phyloP scores from a whole-genome alignment of 2,888 invertebrate species.

The Horisme vitalbata region DNA sequence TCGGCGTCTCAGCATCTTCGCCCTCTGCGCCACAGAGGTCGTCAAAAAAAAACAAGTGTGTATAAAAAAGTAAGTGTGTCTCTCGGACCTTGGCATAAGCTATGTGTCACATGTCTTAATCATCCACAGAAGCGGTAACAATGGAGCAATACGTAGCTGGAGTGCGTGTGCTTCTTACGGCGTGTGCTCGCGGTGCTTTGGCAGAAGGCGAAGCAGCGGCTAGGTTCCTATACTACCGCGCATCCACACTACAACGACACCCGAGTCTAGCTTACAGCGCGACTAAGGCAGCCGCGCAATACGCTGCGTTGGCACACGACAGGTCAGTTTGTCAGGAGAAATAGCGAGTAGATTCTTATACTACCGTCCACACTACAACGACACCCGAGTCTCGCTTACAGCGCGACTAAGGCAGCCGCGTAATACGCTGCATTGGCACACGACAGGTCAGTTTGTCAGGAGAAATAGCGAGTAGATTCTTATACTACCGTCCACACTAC shows the following conservation, averaged over 20 bases:
- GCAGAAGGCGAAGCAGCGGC: slow-evolving; percentile 86
- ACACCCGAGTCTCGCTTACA: slow-evolving; percentile 84
- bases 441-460: slow-evolving; percentile 79
- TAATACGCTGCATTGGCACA: slow-evolving; percentile 83
- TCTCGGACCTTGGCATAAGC: no score
- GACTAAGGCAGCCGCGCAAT: slow-evolving; percentile 84
- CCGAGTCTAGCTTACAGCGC: slow-evolving; percentile 84
- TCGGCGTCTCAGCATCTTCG: no score
- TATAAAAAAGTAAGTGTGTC: no score
- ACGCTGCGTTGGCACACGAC: slow-evolving; percentile 83
- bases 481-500: slow-evolving; percentile 86
- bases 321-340: slow-evolving; percentile 79
- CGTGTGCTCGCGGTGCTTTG: slow-evolving; percentile 83
- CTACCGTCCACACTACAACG: slow-evolving; percentile 85
- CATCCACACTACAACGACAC: slow-evolving; percentile 84
- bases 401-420: slow-evolving; percentile 84
- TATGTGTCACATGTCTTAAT: no score
- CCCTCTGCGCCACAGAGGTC: no score
- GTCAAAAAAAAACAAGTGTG: no score
- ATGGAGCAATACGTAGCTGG: slow-evolving; percentile 86
- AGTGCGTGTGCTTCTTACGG: slow-evolving; percentile 81
- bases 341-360: slow-evolving; percentile 85
- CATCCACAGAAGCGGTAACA: slow-evolving; percentile 69
- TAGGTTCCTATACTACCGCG: slow-evolving; percentile 85
- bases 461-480: slow-evolving; percentile 84